These are phyloP conservation scores for Brachypodius melanocephalos DNA, from an alignment of 2,113 vertebrate species.

Conservation along the genomic window DNA sequence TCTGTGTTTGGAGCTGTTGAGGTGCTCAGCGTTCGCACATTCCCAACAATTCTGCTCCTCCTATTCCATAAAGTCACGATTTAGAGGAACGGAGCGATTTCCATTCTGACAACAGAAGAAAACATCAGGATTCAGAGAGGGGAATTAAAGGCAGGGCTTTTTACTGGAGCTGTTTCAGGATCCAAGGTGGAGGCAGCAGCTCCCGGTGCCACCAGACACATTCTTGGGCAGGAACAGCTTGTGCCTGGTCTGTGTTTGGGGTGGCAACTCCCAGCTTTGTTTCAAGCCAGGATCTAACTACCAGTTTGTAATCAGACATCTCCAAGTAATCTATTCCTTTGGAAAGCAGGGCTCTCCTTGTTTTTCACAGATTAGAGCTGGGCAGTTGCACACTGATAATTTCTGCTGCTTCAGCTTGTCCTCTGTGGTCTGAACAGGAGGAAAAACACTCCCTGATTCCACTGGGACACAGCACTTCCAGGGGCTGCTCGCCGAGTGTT, in stretches of 20 bases:
- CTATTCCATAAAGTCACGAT: neutral
- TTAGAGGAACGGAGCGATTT: neutral
- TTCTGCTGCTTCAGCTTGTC: neutral
- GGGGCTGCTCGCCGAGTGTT: neutral
- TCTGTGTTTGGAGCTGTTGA: neutral
- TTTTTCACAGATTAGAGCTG: neutral
- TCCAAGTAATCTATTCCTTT: neutral
- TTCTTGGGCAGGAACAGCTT: neutral
- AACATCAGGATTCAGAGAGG: fast-evolving
- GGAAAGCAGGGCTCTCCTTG: neutral
- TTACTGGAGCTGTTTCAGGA: neutral
- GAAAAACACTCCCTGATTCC: neutral
- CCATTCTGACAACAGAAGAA: neutral
- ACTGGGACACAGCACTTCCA: neutral
- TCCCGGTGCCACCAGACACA: fast-evolving
- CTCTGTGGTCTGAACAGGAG: neutral
- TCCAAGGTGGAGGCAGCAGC: neutral
- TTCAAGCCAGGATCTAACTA: neutral
- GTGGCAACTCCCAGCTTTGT: neutral
- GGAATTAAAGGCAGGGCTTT: neutral
- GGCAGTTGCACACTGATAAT: neutral
- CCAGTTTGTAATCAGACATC: neutral
- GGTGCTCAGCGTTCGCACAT: neutral
- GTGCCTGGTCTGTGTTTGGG: neutral
- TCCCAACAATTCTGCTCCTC: neutral